Percentiles rank a stretch among this genome's conserved stretches.
These are phyloP conservation scores for Indicator maculatus DNA, from an alignment of 2,113 vertebrate species.

Conservation along the genomic window DNA sequence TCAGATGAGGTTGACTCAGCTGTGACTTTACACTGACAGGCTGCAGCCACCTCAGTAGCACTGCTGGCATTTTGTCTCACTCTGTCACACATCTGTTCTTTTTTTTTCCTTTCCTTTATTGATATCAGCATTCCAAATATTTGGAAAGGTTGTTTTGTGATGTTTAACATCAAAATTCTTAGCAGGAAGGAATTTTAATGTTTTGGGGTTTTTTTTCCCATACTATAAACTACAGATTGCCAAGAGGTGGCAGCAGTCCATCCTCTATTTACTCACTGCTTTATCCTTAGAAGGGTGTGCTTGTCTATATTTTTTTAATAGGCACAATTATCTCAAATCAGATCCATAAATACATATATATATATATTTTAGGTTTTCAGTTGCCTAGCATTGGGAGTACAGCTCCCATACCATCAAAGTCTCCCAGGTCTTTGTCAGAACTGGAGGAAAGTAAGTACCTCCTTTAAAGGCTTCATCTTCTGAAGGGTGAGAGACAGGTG, in stretches of 20 bases:
- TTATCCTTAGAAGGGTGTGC: neutral
- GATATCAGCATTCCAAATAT: neutral
- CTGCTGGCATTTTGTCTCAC: neutral
- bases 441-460: neutral
- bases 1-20: neutral
- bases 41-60: neutral
- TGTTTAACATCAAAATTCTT: neutral
- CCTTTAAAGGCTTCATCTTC: neutral
- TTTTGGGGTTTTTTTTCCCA: neutral
- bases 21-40: neutral
- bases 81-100: neutral
- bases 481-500: neutral
- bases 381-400: neutral
- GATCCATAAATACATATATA: neutral
- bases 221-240: neutral
- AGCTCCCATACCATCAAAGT: neutral
- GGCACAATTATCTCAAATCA: neutral
- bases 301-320: neutral
- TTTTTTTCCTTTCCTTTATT: neutral
- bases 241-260: slow-evolving; percentile 51
- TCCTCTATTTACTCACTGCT: neutral
- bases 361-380: neutral
- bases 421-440: neutral
- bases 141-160: neutral
- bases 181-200: neutral